Evolutionary conservation across 35 echinoderm and acorn worm genomes (phyloP).

Genomic region (Strongylocentrotus purpuratus): DNA sequence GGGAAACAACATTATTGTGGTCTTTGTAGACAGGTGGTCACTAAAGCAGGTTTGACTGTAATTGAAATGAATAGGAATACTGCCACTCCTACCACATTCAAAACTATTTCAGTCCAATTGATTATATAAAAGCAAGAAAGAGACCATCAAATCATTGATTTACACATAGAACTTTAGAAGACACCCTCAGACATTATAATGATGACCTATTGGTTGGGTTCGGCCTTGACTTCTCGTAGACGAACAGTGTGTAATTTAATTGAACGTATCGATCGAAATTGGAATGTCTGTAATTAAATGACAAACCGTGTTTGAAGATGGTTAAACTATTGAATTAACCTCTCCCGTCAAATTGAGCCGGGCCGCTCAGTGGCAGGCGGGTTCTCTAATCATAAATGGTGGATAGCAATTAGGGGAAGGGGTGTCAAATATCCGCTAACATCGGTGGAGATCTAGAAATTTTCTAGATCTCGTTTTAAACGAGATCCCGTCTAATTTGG

Average conservation of each 20-base stretch:
- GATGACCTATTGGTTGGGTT: background rate
- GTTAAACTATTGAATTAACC: background rate
- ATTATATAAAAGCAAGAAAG: background rate
- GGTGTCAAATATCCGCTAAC: background rate
- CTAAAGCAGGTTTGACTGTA: too few relatives aligned
- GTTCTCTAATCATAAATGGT: background rate
- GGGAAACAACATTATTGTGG: too few relatives aligned
- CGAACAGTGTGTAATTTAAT: background rate
- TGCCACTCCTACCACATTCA: background rate
- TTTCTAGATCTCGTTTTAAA: background rate
- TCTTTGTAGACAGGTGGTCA: too few relatives aligned
- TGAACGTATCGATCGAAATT: conserved; percentile 2
- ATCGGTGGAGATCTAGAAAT: background rate
- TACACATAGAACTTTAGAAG: background rate
- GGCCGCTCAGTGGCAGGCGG: background rate
- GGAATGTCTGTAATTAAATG: background rate
- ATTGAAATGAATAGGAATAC: background rate
- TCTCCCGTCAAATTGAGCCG: background rate
- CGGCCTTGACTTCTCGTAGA: background rate
- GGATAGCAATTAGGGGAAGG: background rate
- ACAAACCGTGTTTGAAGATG: background rate
- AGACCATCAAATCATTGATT: background rate
- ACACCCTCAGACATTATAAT: background rate
- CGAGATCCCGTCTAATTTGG: background rate
- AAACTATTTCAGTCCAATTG: background rate